These are phyloP conservation scores for Malurus melanocephalus DNA, from an alignment of 2,113 vertebrate genomes.

Conservation along the genomic window DNA sequence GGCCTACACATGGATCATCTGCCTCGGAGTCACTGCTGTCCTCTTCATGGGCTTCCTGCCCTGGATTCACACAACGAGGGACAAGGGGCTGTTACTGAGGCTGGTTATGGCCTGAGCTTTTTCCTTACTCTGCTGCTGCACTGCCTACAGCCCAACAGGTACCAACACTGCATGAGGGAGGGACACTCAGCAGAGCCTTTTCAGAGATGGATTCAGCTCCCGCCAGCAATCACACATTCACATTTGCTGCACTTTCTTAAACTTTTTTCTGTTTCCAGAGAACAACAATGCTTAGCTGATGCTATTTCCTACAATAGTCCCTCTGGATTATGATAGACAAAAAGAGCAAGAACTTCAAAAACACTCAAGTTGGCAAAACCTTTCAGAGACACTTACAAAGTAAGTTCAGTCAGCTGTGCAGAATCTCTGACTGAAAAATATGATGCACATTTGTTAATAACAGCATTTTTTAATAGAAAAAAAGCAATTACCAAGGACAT, in stretches of 20 bases:
- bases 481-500: not conserved
- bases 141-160: not conserved
- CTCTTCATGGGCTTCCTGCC: constrained; percentile 86
- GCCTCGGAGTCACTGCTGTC: constrained; percentile 95
- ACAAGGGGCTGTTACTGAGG: not conserved
- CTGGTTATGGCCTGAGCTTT: not conserved
- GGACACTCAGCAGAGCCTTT: not conserved
- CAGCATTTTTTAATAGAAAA: not conserved
- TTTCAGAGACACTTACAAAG: not conserved
- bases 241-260: not conserved
- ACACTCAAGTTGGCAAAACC: not conserved
- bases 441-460: not conserved
- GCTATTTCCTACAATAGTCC: not conserved
- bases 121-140: not conserved
- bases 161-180: not conserved
- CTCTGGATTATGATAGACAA: not conserved
- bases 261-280: not conserved
- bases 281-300: not conserved
- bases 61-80: constrained; percentile 53
- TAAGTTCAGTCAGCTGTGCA: not conserved
- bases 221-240: not conserved
- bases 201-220: not conserved
- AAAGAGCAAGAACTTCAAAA: not conserved
- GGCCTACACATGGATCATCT: constrained; percentile 81
- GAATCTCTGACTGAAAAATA: not conserved